Evolutionary conservation across 2,113 vertebrate genomes (phyloP).

Genomic region (Trogon surrucura): DNA sequence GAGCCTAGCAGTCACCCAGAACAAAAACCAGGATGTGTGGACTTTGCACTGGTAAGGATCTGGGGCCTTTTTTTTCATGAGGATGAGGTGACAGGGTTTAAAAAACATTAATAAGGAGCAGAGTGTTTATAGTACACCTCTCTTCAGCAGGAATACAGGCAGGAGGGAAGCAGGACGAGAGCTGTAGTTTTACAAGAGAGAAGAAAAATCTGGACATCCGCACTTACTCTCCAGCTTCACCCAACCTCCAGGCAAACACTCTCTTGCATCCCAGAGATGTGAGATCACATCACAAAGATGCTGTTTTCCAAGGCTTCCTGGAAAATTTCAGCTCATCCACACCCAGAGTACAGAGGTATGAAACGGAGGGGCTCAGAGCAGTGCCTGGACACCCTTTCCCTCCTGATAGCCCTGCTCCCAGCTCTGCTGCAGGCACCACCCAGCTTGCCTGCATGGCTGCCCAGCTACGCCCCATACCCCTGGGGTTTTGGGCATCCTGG

Average conservation of each 20-base stretch:
- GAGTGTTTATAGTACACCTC: background rate
- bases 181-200: background rate
- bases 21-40: background rate
- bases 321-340: background rate
- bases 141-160: background rate
- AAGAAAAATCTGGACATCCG: background rate
- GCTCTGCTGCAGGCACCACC: background rate
- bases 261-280: background rate
- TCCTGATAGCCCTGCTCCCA: background rate
- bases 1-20: background rate
- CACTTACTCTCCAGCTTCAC: background rate
- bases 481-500: background rate
- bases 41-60: background rate
- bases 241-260: background rate
- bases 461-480: background rate
- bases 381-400: background rate
- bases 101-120: background rate
- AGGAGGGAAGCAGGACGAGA: background rate
- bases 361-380: accelerated
- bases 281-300: background rate
- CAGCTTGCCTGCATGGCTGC: accelerated
- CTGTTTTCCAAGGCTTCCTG: background rate
- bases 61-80: background rate
- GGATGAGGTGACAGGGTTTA: background rate
- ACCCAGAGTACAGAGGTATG: background rate